A percentile compares a stretch with the other conserved stretches of the same genome.
Conservation (phyloP, 2,888 invertebrate species). For the Xestia ashworthii region DNA sequence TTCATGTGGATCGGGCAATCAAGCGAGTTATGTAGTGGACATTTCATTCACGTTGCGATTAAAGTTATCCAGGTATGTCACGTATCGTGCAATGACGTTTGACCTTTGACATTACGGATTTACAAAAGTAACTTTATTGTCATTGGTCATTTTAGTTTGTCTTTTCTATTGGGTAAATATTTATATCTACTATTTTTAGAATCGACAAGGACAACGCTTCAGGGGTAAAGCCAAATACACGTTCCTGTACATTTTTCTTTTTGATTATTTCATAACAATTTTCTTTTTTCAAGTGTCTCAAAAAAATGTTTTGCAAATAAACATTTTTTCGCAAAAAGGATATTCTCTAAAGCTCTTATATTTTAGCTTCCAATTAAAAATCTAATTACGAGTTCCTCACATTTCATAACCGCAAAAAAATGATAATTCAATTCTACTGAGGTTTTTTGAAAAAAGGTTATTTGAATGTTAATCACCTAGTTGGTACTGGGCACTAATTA, state of each 20-base stretch:
- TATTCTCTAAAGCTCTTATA: not conserved
- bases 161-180: not conserved
- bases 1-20: conserved; percentile 50
- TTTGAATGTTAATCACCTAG: conserved; percentile 63
- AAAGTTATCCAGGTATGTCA: not conserved
- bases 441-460: conserved; percentile 41
- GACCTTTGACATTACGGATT: not conserved
- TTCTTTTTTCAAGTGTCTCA: not conserved
- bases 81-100: conserved; percentile 13
- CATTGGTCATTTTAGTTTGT: not conserved
- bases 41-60: conserved; percentile 31
- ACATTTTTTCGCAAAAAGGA: not conserved
- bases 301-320: conserved; percentile 1
- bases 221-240: not conserved
- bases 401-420: conserved; percentile 30
- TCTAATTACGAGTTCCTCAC: conserved; percentile 31
- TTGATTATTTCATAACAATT: not conserved
- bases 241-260: conserved; percentile 2
- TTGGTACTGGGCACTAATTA: conserved; percentile 60
- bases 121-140: not conserved
- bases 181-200: not conserved
- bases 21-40: conserved; percentile 21
- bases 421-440: conserved; percentile 43
- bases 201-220: conserved; percentile 16
- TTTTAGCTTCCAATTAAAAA: conserved; percentile 35